Conservation (phyloP, 2,113 vertebrate species). For the Eolophus roseicapilla region DNA sequence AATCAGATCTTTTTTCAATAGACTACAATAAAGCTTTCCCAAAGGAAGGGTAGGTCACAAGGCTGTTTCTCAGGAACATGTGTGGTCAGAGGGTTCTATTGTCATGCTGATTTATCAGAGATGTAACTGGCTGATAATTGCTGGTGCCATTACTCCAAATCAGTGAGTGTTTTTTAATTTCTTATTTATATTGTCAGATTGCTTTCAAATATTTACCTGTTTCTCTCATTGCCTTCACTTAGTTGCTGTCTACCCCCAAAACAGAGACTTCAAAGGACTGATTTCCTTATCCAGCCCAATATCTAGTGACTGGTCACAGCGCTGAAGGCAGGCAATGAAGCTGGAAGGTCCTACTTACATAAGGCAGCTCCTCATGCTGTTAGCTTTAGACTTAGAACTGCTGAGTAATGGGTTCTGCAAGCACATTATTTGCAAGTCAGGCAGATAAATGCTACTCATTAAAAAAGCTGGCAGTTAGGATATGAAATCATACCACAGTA, state of each 20-base stretch:
- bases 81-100: neutral
- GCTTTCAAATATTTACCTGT: neutral
- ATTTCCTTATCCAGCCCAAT: neutral
- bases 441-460: neutral
- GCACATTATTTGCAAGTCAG: neutral
- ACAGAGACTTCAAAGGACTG: neutral
- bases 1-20: neutral
- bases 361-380: neutral
- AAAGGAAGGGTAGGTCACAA: constrained; percentile 8
- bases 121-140: neutral
- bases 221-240: neutral
- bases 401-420: neutral
- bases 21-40: neutral
- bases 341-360: neutral
- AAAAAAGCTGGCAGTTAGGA: neutral
- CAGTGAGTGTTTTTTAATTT: neutral
- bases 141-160: neutral
- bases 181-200: neutral
- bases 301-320: neutral
- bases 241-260: neutral
- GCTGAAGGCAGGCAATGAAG: neutral
- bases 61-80: neutral
- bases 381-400: neutral
- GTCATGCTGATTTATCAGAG: neutral
- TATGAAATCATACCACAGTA: neutral